Base-by-base conservation (phyloP, 53 echinoderm and acorn worm species). In the Patiria pectinifera region DNA sequence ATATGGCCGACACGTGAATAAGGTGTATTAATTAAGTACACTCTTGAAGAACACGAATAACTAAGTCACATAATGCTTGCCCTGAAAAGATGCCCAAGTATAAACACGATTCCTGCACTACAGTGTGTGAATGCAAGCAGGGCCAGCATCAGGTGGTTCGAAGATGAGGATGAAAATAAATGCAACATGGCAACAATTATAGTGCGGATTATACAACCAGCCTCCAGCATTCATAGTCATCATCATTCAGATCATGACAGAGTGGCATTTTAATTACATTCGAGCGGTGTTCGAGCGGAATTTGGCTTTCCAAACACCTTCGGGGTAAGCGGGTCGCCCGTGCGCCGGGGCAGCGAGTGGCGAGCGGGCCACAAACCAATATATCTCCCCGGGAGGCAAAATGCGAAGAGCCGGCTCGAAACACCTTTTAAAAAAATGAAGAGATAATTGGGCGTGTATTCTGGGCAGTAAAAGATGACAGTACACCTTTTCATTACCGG, bases 261-360 rank as follows among this genome's bases (percentile, higher is more conserved):
- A 78, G 88, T 78, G 88, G 45, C 88, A 88, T 88, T 88, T 88
- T 88, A 88, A 88, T 88, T 88, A 88, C 88, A 88, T 78, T 78
- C 49, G 58, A 22, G 53, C 59, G 86, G 58, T 86, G 15, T 14
- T 86, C 86, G 18, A 10, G 74, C 45, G 58, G 48, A 48, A 49
- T 4, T 49, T 77, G 1, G 87, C 78, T 78, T 71, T 45, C 49
- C 58, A 86, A 75, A 86, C 86, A 74, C 77, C 77, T 60, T 45
- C 6, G 4, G 25, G 24, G 53, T 88, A 58, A 78, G 88, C 59
- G 88, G 62, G 62, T 53, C 21, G 35, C 78, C 35, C 44, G 26
- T 66, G 15, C 46, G 16, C 71, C 46, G n/a, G 85, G 63, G 35
- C 22, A 4, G 46, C 47, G 5, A 23, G 2, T 46, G 35, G 71